phyloP scores from a whole-genome alignment of 2,113 vertebrate species.

The Boulengeromyrus knoepffleri region DNA sequence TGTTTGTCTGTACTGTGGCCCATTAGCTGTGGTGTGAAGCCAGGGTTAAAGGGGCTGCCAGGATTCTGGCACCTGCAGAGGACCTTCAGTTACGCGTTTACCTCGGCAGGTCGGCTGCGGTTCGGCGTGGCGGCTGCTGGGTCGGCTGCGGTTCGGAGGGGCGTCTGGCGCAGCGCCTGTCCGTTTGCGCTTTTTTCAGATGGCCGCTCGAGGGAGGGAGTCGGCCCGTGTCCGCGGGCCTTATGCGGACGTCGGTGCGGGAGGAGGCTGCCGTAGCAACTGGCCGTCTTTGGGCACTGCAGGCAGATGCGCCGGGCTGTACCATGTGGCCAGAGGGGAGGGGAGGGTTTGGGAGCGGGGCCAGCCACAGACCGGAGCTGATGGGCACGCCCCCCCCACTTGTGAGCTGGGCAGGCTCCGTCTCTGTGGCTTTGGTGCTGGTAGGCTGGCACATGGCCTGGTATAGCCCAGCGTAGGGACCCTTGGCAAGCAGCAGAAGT shows the following conservation, averaged over 20 bases:
- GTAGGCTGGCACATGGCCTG: background rate
- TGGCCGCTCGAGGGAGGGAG: background rate
- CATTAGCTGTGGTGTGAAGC: background rate
- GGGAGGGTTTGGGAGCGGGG: background rate
- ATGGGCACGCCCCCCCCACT: background rate
- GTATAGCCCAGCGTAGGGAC: conserved; percentile 1
- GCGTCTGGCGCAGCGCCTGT: background rate
- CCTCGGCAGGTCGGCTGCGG: too few relatives aligned
- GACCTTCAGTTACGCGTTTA: background rate
- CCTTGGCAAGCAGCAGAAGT: conserved; percentile 20
- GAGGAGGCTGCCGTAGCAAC: background rate
- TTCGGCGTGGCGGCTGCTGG: background rate
- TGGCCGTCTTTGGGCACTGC: background rate
- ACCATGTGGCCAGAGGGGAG: background rate
- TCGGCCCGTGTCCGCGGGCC: background rate
- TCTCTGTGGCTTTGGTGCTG: background rate
- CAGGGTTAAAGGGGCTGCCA: background rate
- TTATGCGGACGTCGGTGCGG: background rate
- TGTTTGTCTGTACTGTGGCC: background rate
- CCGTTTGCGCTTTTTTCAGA: background rate
- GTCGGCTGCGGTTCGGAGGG: background rate
- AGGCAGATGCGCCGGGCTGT: background rate
- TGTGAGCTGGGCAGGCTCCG: background rate
- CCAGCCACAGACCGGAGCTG: background rate
- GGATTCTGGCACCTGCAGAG: background rate